Evolutionary conservation across 2,113 vertebrate genomes (phyloP), one percentile per base, ranked within the genome.

Genomic region (Leptodactylus fuscus): DNA sequence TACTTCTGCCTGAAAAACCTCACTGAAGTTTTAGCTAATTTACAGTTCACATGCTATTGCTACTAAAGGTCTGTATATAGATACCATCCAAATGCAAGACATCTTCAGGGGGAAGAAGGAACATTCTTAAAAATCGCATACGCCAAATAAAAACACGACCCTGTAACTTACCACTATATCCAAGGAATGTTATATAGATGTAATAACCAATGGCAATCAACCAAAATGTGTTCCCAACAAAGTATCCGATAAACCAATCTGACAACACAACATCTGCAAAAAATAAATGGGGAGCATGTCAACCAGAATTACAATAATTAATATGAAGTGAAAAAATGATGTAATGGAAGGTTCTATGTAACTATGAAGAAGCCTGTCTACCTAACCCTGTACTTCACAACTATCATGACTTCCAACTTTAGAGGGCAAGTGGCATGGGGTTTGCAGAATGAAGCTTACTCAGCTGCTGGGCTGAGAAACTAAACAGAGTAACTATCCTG

Each of bases 141-240:
- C n/a, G n/a, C n/a, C n/a, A n/a, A n/a, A 49, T 7, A 15, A 48
- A 27, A 48, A 18, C 0, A 2, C 4, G 48, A 76, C 10, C 32
- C n/a, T 0, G 0, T 36, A 74, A 94, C 96, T 95, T 88, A 99
- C 98, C 97, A 10, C 95, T 99, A 90, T 99, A 99, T 24, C 98
- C 98, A 29, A 99, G 93, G 91, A 99, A 99, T 32, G 98, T 99
- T 89, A 99, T 97, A 18, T 99, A 99, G 87, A 99, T 92, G 87
- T 99, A 99, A 89, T 99, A 99, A 87, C 97, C 90, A 0, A 99
- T 96, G 12, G 97, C 96, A 77, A 97, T 92, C 86, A 99, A 89
- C 98, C 98, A 99, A 70, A 98, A 85, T 0, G 96, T 98, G 87
- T 99, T 99, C 8, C 98, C 98, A 85, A 96, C 88, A 82, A 95